Evolutionary conservation across 2,113 vertebrate genomes (phyloP), one percentile per base, ranked within the genome.

Genomic region (Sander lucioperca): DNA sequence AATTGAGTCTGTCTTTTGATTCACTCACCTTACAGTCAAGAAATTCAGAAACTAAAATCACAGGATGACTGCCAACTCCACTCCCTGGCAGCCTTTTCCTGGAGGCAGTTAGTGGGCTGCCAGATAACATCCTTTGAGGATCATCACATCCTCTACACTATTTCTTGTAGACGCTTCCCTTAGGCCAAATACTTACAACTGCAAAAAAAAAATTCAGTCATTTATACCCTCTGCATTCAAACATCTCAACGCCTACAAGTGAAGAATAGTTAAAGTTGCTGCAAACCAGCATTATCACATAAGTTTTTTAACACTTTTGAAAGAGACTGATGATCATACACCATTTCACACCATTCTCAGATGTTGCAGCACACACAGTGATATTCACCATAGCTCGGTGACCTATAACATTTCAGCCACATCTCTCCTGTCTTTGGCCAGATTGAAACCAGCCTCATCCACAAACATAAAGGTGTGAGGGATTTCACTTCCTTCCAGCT

Each of bases 41-140:
- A 85, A 64, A 85, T 73, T 74, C 68, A 79, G 53, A 88, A 83
- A 79, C 36, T 14, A 19, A 71, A 90, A 84, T 90, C 86, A 78
- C 85, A 87, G 72, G 72, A 83, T 10, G 43, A 6, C 80, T 86
- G 86, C 81, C 86, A 89, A 50, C 80, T 83, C 61, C 21, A 25
- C 74, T 85, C 72, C 66, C 76, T 82, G 87, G 79, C 83, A 92
- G 83, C 53, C 51, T 25, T 74, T 79, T 90, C 90, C 86, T 88
- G 74, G 83, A 90, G 89, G 90, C 91, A 82, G 87, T 89, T 84
- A 84, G 81, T 84, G 84, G 82, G 81, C 85, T 87, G 90, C 74
- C 82, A 84, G 83, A 83, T 87, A 89, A 87, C 84, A 86, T 79
- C 83, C 86, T 89, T 85, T 88, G 86, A 89, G 85, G 78, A 91